These are phyloP conservation scores for Caloenas nicobarica DNA, from an alignment of 2,113 vertebrate genomes.

Conservation along the genomic window DNA sequence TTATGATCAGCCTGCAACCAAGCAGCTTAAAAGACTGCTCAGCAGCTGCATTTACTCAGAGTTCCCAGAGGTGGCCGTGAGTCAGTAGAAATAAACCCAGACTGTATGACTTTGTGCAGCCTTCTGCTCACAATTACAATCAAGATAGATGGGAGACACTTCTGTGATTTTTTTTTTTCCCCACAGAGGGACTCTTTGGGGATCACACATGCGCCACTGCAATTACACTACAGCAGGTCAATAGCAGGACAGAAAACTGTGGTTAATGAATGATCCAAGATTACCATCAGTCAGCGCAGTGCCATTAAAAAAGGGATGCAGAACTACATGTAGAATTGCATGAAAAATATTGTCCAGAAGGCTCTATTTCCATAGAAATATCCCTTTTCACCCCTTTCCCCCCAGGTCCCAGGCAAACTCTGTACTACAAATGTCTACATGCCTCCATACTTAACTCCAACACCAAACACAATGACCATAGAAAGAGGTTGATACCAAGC, in stretches of 20 bases:
- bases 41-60: constrained; percentile 30
- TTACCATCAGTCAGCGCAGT: background rate
- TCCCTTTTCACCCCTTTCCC: background rate
- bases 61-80: constrained; percentile 3
- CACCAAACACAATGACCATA: background rate
- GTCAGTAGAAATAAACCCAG: constrained; percentile 30
- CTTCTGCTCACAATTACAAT: constrained; percentile 19
- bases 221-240: background rate
- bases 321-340: background rate
- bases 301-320: background rate
- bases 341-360: background rate
- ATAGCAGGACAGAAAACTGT: background rate
- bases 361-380: background rate
- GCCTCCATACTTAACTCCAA: background rate
- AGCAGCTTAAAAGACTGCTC: constrained; percentile 29
- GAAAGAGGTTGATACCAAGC: background rate
- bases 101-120: background rate
- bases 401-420: background rate
- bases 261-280: background rate
- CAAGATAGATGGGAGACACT: background rate
- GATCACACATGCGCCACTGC: background rate
- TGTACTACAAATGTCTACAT: background rate
- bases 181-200: background rate
- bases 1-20: constrained; percentile 36
- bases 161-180: background rate